Evolutionary conservation across 2,888 invertebrate species (phyloP), one percentile per base, ranked within the genome.

Genomic region (Catocala fraxini): DNA sequence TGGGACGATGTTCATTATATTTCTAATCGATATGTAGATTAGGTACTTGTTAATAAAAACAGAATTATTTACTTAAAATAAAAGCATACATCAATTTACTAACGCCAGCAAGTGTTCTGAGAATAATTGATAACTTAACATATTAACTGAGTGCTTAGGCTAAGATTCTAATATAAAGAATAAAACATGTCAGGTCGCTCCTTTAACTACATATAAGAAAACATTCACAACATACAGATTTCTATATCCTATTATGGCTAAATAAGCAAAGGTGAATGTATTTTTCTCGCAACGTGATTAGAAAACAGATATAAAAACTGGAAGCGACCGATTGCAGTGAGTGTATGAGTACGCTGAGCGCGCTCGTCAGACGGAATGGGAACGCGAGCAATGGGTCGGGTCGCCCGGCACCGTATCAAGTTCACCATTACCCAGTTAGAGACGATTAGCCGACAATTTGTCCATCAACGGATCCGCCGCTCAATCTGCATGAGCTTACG

Each of bases 391-490:
- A 78, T 85, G 80, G 81, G 80, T 81, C 81, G 81, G 68, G 71
- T 78, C 79, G 75, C 60, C 61, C 76, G 80, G 70, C 72, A 63
- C 72, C 72, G 79, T 85, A 89, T 87, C 89, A 89, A 90, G 89
- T 90, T 90, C 84, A 84, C 86, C 82, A 92, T 92, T 93, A 91
- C 84, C 87, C 84, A 88, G 89, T 93, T 92, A 90, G 86, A 68
- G 81, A 70, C 86, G 87, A 91, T 91, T 89, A 89, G 75, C 61
- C 78, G 83, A 80, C 90, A 92, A 93, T 93, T 85, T 89, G 90
- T 81, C 86, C 86, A 92, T 93, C 89, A 91, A 73, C 77, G 79
- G 80, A 71, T 80, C 85, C 81, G 82, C 76, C 76, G 70, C 73
- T 79, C 85, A 84, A 87, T 89, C 83, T 85, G 84, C 85, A 83